phyloP scores from a whole-genome alignment of 2,797 vertebrate species.

The Myripristis murdjan region DNA sequence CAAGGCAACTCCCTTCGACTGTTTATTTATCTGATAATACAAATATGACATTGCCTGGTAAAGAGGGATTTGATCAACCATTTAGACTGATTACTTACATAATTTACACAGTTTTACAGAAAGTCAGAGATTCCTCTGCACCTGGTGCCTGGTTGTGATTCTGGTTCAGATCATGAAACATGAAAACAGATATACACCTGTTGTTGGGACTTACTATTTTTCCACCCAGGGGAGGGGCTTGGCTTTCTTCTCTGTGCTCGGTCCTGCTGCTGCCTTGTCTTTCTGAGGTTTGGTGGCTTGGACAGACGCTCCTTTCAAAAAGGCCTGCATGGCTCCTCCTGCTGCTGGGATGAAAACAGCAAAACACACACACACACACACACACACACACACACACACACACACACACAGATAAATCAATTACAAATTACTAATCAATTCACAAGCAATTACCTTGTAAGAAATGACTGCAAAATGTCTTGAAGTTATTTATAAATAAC shows the following conservation, averaged over 20 bases:
- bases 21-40: no score
- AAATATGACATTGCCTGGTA: no score
- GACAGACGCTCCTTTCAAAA: constrained; percentile 89
- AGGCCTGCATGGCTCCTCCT: constrained; percentile 91
- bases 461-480: not conserved
- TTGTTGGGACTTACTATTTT: constrained; percentile 92
- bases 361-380: not conserved
- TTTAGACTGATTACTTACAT: no score
- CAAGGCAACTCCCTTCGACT: no score
- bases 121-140: no score
- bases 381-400: not conserved
- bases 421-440: not conserved
- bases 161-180: no score
- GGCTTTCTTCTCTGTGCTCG: constrained; percentile 88
- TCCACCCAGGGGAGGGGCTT: constrained; percentile 95
- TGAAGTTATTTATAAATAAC: not conserved
- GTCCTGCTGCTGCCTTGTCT: constrained; percentile 86
- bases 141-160: no score
- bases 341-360: not conserved
- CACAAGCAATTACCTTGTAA: no score
- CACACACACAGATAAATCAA: not conserved
- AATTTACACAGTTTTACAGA: no score
- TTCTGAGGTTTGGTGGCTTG: constrained; percentile 86
- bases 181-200: not conserved
- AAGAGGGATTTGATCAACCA: not conserved